Evolutionary conservation across 2,113 vertebrate genomes (phyloP).

Genomic region (Theristicus caerulescens): DNA sequence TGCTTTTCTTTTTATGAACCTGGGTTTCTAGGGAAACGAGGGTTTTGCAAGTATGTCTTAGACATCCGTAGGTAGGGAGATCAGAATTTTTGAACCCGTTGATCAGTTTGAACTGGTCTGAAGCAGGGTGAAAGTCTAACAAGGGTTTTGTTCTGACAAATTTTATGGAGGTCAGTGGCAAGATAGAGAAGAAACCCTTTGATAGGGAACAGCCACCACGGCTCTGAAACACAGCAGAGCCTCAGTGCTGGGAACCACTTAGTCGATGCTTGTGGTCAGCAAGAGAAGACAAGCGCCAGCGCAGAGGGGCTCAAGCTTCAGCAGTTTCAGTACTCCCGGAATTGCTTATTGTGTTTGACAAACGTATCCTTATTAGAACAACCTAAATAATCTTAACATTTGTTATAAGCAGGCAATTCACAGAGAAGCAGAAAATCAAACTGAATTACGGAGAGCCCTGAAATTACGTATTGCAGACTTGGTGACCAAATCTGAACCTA

Average conservation of each 20-base stretch:
- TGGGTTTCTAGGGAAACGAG: background rate
- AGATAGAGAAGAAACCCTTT: background rate
- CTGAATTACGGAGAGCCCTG: background rate
- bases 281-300: background rate
- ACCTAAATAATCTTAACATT: background rate
- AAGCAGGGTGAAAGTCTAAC: background rate
- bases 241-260: background rate
- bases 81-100: background rate
- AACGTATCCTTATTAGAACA: background rate
- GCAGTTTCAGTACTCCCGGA: background rate
- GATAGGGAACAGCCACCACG: accelerated
- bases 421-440: background rate
- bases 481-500: background rate
- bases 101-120: background rate
- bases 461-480: accelerated
- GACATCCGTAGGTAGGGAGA: background rate
- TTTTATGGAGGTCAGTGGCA: background rate
- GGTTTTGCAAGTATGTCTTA: background rate
- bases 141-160: background rate
- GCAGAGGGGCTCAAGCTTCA: background rate
- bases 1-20: background rate
- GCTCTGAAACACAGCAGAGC: background rate
- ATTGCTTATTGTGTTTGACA: background rate
- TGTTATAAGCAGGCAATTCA: background rate
- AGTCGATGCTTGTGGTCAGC: background rate